Evolutionary conservation across 1,140 invertebrate species (phyloP).

Genomic region (Penaeus vannamei): DNA sequence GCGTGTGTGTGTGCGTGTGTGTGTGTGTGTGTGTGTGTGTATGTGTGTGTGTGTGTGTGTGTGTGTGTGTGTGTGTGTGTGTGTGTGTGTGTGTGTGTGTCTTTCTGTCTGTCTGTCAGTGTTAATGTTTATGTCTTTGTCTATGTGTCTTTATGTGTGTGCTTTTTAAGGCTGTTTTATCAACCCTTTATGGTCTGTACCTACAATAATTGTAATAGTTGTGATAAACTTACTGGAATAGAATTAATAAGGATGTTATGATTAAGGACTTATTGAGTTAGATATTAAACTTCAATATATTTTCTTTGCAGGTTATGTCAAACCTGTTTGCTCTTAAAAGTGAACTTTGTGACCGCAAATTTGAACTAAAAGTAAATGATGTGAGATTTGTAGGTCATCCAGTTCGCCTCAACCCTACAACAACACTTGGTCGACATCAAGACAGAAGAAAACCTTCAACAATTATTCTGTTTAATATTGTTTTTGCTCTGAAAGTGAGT

Average conservation of each 20-base stretch:
- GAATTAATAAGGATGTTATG: background rate
- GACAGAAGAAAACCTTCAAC: slow-evolving; percentile 76
- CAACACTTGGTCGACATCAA: slow-evolving; percentile 45
- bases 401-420: slow-evolving; percentile 77
- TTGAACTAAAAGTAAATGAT: slow-evolving; percentile 96
- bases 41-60: no score
- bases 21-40: no score
- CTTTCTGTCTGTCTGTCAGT: no score
- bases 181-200: no score
- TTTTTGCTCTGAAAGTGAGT: slow-evolving; percentile 85
- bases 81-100: no score
- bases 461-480: slow-evolving; percentile 90
- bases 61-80: no score
- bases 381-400: slow-evolving; percentile 95
- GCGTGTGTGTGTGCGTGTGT: no score
- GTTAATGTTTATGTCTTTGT: no score
- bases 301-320: slow-evolving; percentile 78
- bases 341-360: slow-evolving; percentile 89
- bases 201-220: no score
- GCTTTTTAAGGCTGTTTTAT: no score
- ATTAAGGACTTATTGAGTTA: background rate
- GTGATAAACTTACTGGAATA: no score
- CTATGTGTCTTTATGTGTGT: no score
- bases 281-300: background rate
- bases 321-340: slow-evolving; percentile 93